Percentiles rank a stretch among this genome's conserved stretches.
phyloP scores from a whole-genome alignment of 1,140 invertebrate genomes.

The Trachelipus rathkii region DNA sequence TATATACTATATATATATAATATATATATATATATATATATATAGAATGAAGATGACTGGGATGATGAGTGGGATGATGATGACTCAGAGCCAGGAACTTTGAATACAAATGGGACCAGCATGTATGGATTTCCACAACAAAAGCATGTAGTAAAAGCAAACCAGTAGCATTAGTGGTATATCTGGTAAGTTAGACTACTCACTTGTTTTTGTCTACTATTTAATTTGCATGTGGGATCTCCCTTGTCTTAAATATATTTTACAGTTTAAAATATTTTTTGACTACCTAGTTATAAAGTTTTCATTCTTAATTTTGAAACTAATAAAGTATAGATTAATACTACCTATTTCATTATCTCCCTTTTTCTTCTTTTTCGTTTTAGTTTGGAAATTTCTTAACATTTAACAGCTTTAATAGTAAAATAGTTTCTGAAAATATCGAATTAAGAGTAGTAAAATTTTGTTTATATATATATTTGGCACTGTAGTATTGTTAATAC shows the following conservation, averaged over 20 bases:
- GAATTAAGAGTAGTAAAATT: too few relatives aligned
- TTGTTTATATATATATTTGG: too few relatives aligned
- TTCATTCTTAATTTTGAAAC: too few relatives aligned
- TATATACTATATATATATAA: slow-evolving; percentile 19
- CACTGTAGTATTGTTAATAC: too few relatives aligned
- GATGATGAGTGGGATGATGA: slow-evolving; percentile 82
- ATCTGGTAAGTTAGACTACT: neutral
- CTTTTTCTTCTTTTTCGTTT: too few relatives aligned
- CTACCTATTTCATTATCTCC: too few relatives aligned
- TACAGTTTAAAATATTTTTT: too few relatives aligned
- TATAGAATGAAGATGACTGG: slow-evolving; percentile 60
- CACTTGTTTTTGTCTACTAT: neutral
- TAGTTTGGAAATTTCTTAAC: too few relatives aligned
- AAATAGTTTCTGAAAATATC: too few relatives aligned
- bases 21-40: slow-evolving; percentile 4
- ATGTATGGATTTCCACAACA: slow-evolving; percentile 21
- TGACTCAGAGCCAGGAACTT: slow-evolving; percentile 67
- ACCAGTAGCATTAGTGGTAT: neutral
- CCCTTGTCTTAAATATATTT: neutral
- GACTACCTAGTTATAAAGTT: too few relatives aligned
- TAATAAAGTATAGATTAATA: too few relatives aligned
- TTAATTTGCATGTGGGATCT: slow-evolving; percentile 16
- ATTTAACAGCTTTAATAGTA: too few relatives aligned
- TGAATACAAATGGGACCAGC: slow-evolving; percentile 37
- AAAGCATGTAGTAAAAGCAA: slow-evolving; percentile 26